phyloP scores from a whole-genome alignment of 2,113 vertebrate species.

The Rhinoderma darwinii region DNA sequence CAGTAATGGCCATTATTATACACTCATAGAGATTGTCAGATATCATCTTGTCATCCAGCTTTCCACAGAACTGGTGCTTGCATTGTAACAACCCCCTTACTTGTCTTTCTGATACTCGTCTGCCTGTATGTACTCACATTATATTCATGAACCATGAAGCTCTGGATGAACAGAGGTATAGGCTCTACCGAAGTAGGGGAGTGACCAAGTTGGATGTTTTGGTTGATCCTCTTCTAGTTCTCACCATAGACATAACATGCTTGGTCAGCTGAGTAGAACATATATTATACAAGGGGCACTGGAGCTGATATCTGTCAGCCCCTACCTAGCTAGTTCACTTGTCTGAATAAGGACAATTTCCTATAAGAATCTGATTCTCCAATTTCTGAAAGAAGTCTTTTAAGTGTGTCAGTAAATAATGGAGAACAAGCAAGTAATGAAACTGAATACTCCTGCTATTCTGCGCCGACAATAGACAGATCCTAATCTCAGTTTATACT shows the following conservation, averaged over 20 bases:
- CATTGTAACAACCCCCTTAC: no score
- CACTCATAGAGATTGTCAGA: no score
- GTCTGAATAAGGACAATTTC: background rate
- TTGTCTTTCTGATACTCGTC: no score
- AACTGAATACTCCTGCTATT: background rate
- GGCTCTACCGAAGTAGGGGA: background rate
- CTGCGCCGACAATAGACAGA: background rate
- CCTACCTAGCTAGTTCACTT: background rate
- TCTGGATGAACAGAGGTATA: no score
- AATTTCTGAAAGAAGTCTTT: background rate
- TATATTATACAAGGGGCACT: background rate
- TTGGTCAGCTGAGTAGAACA: background rate
- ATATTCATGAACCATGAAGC: no score
- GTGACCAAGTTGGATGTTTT: background rate
- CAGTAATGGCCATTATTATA: no score
- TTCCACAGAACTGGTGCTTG: no score
- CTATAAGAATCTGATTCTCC: background rate
- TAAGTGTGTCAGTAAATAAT: conserved; percentile 13
- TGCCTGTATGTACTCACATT: no score
- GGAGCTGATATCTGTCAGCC: background rate
- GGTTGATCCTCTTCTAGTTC: background rate
- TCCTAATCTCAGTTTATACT: conserved; percentile 9
- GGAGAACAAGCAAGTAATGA: background rate
- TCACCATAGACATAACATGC: background rate
- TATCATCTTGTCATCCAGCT: no score